Percentiles rank a stretch among this genome's conserved stretches.
Evolutionary conservation across 2,113 vertebrate species (phyloP).

Genomic region (Forbesichthys agassizii): DNA sequence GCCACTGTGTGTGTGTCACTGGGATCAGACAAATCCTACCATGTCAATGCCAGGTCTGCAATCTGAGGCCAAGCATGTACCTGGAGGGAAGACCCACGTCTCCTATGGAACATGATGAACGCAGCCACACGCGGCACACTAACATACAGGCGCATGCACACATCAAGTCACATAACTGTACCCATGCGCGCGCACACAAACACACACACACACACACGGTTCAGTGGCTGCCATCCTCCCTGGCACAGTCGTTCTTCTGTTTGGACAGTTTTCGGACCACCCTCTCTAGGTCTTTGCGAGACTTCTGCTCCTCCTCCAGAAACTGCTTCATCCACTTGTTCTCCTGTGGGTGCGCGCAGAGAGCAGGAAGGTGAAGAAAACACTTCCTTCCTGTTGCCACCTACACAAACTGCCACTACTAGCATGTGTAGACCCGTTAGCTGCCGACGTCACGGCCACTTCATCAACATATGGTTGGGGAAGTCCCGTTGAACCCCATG

Average conservation of each 20-base stretch:
- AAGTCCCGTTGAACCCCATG: no score
- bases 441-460: no score
- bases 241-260: slow-evolving; percentile 88
- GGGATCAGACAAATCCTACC: slow-evolving; percentile 21
- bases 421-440: not conserved
- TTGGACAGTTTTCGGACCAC: slow-evolving; percentile 90
- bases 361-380: not conserved
- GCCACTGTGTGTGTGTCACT: slow-evolving; percentile 45
- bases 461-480: no score
- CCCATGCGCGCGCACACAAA: slow-evolving; percentile 1
- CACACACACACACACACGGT: slow-evolving; percentile 6
- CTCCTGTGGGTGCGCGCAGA: slow-evolving; percentile 76
- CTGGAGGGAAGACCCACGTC: slow-evolving; percentile 16
- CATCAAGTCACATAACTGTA: slow-evolving; percentile 17
- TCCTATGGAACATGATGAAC: slow-evolving; percentile 34
- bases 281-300: slow-evolving; percentile 93
- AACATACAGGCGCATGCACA: slow-evolving; percentile 22
- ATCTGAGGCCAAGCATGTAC: slow-evolving; percentile 5
- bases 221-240: slow-evolving; percentile 86
- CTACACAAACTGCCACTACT: not conserved
- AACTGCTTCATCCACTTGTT: slow-evolving; percentile 96
- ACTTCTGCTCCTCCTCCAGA: slow-evolving; percentile 96
- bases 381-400: not conserved
- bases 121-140: slow-evolving; percentile 30
- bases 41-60: slow-evolving; percentile 20